Percentiles rank a stretch among this genome's conserved stretches.
These are phyloP conservation scores for Sinella curviseta DNA, from an alignment of 1,140 invertebrate species.

Conservation along the genomic window DNA sequence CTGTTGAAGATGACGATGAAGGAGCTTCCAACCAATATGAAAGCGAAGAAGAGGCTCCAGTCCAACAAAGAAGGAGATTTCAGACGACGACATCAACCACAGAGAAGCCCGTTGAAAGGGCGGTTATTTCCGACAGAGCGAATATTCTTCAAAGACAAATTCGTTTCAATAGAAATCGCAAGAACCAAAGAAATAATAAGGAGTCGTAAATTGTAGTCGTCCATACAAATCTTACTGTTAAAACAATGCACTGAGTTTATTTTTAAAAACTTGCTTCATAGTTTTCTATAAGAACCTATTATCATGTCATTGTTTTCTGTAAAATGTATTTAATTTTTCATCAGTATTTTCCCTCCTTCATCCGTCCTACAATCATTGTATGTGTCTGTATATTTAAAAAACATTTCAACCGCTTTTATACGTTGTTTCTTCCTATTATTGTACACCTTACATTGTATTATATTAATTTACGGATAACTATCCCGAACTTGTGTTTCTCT, in stretches of 20 bases:
- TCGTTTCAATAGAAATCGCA: neutral
- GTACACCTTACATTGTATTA: too few relatives aligned
- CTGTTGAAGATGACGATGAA: neutral
- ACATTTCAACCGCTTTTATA: too few relatives aligned
- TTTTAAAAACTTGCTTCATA: neutral
- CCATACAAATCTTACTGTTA: neutral
- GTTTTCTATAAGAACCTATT: too few relatives aligned
- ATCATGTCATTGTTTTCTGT: too few relatives aligned
- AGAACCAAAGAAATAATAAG: slow-evolving; percentile 16
- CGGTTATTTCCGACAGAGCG: neutral
- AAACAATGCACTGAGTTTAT: too few relatives aligned
- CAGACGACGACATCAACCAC: neutral
- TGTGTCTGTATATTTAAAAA: too few relatives aligned
- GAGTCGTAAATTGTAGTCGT: neutral
- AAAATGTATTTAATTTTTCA: too few relatives aligned
- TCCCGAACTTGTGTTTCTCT: too few relatives aligned
- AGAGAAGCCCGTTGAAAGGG: neutral
- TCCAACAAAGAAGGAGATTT: neutral
- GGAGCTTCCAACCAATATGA: neutral
- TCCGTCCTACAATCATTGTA: too few relatives aligned
- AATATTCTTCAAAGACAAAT: slow-evolving; percentile 16
- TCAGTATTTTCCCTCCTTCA: too few relatives aligned
- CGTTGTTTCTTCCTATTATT: too few relatives aligned
- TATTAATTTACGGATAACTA: too few relatives aligned
- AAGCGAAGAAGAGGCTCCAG: neutral